phyloP scores from a whole-genome alignment of 2,113 vertebrate genomes.

The Myrmecophaga tridactyla region DNA sequence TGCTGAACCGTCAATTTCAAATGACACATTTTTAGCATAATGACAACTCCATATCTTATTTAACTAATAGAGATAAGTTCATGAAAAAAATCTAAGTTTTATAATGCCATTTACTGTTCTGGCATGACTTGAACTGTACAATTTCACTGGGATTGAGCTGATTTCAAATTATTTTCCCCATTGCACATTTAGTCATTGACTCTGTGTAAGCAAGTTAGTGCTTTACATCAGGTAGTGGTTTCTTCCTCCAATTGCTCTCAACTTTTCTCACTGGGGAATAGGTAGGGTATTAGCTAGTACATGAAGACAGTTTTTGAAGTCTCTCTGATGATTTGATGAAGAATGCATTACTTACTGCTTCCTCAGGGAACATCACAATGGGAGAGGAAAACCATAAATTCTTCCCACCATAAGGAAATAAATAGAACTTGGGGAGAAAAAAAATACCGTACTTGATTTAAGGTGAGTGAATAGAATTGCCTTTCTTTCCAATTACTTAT shows the following conservation, averaged over 20 bases:
- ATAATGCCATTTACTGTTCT: not conserved
- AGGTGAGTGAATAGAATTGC: not conserved
- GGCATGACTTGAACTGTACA: not conserved
- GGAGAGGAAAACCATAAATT: not conserved
- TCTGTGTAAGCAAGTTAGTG: not conserved
- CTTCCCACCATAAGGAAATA: not conserved
- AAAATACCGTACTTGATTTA: not conserved
- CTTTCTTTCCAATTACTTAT: no score
- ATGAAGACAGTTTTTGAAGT: not conserved
- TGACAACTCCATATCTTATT: no score
- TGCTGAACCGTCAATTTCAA: no score
- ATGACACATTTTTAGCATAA: no score
- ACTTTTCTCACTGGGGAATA: no score
- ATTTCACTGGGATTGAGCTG: not conserved
- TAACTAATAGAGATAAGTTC: no score
- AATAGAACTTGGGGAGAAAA: not conserved
- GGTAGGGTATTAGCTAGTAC: not conserved
- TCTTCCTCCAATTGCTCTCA: not conserved
- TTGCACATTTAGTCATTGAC: not conserved
- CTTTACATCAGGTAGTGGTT: not conserved
- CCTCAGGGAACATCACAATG: not conserved
- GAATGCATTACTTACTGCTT: not conserved
- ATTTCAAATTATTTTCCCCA: not conserved
- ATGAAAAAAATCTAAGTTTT: no score
- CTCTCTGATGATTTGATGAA: not conserved